Evolutionary conservation across 2,113 vertebrate species (phyloP).

Genomic region (Prionailurus viverrinus): DNA sequence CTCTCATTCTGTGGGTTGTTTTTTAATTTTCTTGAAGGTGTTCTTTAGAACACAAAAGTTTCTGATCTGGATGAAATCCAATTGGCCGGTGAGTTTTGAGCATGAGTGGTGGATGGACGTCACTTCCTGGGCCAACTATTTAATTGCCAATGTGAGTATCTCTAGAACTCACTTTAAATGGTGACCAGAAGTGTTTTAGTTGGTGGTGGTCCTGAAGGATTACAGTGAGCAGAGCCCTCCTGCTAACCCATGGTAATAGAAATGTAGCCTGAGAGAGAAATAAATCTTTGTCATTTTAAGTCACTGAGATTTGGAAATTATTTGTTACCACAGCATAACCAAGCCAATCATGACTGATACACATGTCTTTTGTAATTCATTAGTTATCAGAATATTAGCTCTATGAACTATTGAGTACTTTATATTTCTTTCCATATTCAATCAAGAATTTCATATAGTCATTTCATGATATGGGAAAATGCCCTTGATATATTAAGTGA

Average conservation of each 20-base stretch:
- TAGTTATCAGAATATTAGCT: not conserved
- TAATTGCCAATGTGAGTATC: not conserved
- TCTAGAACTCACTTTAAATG: not conserved
- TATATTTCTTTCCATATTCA: not conserved
- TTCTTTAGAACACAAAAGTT: not conserved
- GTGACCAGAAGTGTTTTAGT: not conserved
- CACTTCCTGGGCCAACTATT: not conserved
- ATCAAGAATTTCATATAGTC: not conserved
- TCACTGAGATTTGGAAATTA: not conserved
- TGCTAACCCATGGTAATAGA: not conserved
- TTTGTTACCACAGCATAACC: not conserved
- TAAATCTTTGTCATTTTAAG: not conserved
- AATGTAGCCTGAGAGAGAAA: not conserved
- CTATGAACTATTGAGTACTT: not conserved
- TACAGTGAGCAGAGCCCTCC: not conserved
- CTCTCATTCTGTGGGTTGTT: not conserved
- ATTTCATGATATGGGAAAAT: not conserved
- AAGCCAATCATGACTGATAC: not conserved
- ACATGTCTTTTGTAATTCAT: not conserved
- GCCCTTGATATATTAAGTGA: not conserved
- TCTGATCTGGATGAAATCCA: not conserved
- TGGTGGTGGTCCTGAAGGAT: not conserved
- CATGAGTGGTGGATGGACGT: not conserved
- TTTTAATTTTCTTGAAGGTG: not conserved
- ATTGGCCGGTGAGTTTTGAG: not conserved